Evolutionary conservation across 2,797 vertebrate genomes (phyloP), one percentile per base, ranked within the genome.

Genomic region (Hirundo rustica): DNA sequence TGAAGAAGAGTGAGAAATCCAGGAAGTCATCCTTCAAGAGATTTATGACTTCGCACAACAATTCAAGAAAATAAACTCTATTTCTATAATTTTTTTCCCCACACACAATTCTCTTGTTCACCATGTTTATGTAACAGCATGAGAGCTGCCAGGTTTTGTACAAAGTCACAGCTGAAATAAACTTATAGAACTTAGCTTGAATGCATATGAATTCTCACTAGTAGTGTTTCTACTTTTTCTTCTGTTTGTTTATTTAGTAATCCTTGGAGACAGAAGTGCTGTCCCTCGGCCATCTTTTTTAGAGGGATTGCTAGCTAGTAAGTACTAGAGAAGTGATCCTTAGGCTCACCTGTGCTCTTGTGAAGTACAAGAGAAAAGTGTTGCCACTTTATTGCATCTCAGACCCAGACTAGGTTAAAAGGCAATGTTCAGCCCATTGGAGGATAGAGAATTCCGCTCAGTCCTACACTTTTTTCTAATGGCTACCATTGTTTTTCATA

Each of bases 31-130:
- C 30, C 55, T 16, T 34, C 8, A 14, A 50, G 58, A 71, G 20
- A 84, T 68, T 72, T 61, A 72, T 11, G 1, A 6, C 6, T 70
- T 70, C 57, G 9, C 3, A 62, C 15, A 58, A 48, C 19, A 60
- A 47, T 30, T 80, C 18, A 23, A 57, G 47, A 42, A 5, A 14
- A 60, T 18, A 47, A 75, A 20, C 2, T 30, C 4, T 29, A 6
- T 45, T 32, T 30, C 13, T 18, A 1, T 38, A 38, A 38, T 3
- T n/a, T 23, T 11, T 4, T 8, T 1, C 2, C 6, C 7, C 8
- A 7, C 7, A 3, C 7, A 3, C 3, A 4, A 5, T 10, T 58
- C 1, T 38, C 3, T 48, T 71, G 19, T 45, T 91, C 32, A 16
- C 22, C 1, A 5, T 51, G 5, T 40, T 44, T 50, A 10, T 36